Conservation (phyloP, 1,140 invertebrate genomes). For the Rhopalosiphum padi region DNA sequence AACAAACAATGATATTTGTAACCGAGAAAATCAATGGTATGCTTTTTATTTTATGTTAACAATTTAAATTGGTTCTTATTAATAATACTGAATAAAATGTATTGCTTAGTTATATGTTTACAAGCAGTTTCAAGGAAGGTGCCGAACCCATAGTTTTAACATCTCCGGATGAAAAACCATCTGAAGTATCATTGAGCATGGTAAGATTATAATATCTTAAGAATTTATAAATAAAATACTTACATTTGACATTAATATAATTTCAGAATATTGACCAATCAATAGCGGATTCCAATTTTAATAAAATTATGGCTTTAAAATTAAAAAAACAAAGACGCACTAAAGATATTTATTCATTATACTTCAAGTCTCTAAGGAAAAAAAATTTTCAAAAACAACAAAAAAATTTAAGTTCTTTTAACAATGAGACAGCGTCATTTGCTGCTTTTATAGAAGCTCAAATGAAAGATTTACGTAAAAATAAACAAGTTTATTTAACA, state of each 20-base stretch:
- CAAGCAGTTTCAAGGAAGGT: slow-evolving; percentile 23
- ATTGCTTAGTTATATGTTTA: slow-evolving; percentile 39
- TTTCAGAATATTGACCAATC: slow-evolving; percentile 33
- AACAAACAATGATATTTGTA: neutral
- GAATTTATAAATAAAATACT: neutral
- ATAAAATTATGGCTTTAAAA: slow-evolving; percentile 22
- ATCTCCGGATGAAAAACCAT: neutral
- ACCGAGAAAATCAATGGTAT: slow-evolving; percentile 44
- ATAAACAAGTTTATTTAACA: neutral
- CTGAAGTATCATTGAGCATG: neutral
- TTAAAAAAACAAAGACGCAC: slow-evolving; percentile 2
- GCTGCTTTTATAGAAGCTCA: neutral
- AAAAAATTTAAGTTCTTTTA: neutral
- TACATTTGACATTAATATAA: neutral
- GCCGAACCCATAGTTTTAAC: neutral
- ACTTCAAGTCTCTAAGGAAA: neutral
- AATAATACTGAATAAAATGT: neutral
- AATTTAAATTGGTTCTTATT: neutral
- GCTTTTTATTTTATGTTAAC: neutral
- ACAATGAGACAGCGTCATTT: neutral
- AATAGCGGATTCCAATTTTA: neutral
- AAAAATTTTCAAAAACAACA: neutral
- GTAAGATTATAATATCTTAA: neutral
- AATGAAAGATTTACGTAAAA: neutral
- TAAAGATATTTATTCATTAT: slow-evolving; percentile 36